Base-by-base conservation (phyloP, 37 sponge, comb jelly and placozoan species). In the Axinella damicornis region DNA sequence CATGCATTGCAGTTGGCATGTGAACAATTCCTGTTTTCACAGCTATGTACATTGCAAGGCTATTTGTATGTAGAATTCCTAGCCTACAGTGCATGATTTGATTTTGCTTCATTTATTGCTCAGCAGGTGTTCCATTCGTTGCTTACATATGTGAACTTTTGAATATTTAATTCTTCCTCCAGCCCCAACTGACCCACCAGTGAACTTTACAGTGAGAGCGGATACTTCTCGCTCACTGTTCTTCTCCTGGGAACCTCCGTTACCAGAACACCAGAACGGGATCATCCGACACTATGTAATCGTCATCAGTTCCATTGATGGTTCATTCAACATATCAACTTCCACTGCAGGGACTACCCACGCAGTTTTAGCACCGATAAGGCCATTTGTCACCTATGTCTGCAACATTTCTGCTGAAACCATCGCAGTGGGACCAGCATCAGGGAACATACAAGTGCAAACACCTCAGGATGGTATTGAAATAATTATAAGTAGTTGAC, bases 351-450 rank as follows among this genome's bases (percentile, higher is more conserved):
- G 9, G 46, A 46, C 46, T 9, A 46, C 4, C 9, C 9, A 46
- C 46, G 9, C 46, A 46, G 46, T 46, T 9, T 4, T 77, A 0
- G 21, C 59, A 21, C 19, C 32, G 22, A 61, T 85, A 19, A 76
- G 74, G 4, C 88, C 88, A 12, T 72, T 41, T 64, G 57, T 61
- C 59, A 32, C 31, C 57, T 81, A 87, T 55, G 22, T 27, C 15
- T 31, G 63, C 34, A 2, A 65, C 38, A 69, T 87, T 19, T 67
- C 88, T 41, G 88, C 88, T 33, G 54, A 37, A 22, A 87, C 88
- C 17, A 41, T 87, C 0, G 82, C 22, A 24, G 28, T 55, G 17
- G 82, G 88, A 57, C 88, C 88, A 36, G 53, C 32, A 5, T 33
- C 34, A 33, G 35, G 31, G 34, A 2, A 24, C 5, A 68, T 68